phyloP scores from a whole-genome alignment of 2,888 invertebrate species.

The Metalampra italica region DNA sequence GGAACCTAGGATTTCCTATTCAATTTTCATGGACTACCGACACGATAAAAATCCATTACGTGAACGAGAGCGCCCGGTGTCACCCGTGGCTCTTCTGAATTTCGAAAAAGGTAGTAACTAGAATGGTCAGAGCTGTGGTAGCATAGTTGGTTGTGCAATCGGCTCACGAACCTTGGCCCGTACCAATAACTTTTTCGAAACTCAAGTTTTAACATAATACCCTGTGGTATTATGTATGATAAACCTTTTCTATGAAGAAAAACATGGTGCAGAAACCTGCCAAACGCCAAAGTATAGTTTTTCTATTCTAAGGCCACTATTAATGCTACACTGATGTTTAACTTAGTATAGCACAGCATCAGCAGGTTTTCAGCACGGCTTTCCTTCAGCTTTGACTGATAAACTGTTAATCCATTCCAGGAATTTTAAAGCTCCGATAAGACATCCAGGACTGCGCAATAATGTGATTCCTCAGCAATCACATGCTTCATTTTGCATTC shows the following conservation, averaged over 20 bases:
- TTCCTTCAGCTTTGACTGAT: not conserved
- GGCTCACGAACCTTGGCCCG: too few species aligned
- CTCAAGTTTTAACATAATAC: too few species aligned
- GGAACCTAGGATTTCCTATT: conserved; percentile 61
- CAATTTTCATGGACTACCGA: conserved; percentile 63
- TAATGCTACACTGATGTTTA: too few species aligned
- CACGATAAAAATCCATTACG: conserved; percentile 71
- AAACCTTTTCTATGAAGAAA: too few species aligned
- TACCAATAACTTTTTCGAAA: too few species aligned
- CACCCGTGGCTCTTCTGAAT: conserved; percentile 36
- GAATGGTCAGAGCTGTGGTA: conserved; percentile 33
- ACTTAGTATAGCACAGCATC: too few species aligned
- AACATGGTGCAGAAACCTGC: too few species aligned
- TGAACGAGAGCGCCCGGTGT: conserved; percentile 46
- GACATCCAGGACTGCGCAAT: conserved; percentile 35
- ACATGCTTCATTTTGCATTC: conserved; percentile 73
- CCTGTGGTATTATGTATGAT: too few species aligned
- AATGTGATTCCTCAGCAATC: conserved; percentile 68
- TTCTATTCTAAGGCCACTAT: too few species aligned
- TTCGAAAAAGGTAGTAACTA: conserved; percentile 26
- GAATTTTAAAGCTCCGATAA: not conserved
- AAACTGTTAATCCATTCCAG: conserved; percentile 14
- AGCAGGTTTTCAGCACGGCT: too few species aligned
- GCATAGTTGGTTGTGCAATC: too few species aligned
- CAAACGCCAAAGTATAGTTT: too few species aligned